Conservation (phyloP, 2,113 vertebrate genomes). For the Anolis carolinensis region DNA sequence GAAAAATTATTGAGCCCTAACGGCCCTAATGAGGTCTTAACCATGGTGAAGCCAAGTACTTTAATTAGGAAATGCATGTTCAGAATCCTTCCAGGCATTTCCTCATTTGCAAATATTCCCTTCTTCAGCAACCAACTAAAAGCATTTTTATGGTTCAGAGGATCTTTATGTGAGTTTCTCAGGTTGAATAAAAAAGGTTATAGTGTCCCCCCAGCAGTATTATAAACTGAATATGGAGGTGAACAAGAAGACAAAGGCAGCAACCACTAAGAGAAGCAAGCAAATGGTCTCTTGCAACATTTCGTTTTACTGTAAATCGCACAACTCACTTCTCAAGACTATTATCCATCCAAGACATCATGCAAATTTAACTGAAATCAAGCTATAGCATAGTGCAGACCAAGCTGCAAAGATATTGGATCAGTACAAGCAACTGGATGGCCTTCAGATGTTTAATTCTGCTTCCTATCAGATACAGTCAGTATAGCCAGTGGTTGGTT, state of each 20-base stretch:
- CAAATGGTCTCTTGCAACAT: background rate
- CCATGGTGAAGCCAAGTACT: too few relatives aligned
- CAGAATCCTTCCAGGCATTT: too few relatives aligned
- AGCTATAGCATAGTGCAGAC: background rate
- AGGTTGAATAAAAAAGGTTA: too few relatives aligned
- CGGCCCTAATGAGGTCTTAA: too few relatives aligned
- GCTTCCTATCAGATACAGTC: background rate
- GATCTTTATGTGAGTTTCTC: too few relatives aligned
- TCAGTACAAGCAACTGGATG: background rate
- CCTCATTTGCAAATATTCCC: too few relatives aligned
- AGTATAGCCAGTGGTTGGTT: background rate
- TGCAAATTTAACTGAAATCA: background rate
- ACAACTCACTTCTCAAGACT: background rate
- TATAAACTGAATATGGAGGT: background rate
- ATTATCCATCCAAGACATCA: background rate
- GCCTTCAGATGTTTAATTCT: background rate
- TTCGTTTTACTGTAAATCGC: background rate
- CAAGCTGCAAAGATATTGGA: background rate
- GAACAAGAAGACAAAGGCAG: background rate
- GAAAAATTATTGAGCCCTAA: too few relatives aligned
- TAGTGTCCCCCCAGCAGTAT: background rate
- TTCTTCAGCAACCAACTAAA: too few relatives aligned
- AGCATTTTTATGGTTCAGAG: too few relatives aligned
- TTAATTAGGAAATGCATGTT: too few relatives aligned
- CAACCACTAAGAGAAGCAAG: background rate